phyloP scores from a whole-genome alignment of 2,113 vertebrate species.

The Chloropsis cyanopogon region DNA sequence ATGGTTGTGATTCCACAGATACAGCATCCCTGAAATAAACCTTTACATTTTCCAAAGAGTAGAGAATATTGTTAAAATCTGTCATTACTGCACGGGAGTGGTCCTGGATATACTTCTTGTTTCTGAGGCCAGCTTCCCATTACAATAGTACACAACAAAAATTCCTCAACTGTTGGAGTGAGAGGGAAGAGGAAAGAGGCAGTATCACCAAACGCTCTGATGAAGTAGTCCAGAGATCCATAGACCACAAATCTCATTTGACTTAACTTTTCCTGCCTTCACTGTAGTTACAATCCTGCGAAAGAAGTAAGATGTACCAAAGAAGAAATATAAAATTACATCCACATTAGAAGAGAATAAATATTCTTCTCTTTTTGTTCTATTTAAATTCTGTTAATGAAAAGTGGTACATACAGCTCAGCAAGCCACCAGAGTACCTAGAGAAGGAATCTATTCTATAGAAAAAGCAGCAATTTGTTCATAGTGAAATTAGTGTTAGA shows the following conservation, averaged over 20 bases:
- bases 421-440: neutral
- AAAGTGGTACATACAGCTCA: neutral
- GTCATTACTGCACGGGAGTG: neutral
- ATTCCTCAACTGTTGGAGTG: neutral
- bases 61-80: neutral
- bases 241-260: neutral
- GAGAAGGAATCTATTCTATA: neutral
- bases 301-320: neutral
- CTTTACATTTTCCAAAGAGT: neutral
- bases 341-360: neutral
- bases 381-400: neutral
- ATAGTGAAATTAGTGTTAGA: neutral
- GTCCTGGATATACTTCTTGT: neutral
- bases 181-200: neutral
- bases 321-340: neutral
- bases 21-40: fast-evolving
- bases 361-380: neutral
- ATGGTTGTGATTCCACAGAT: neutral
- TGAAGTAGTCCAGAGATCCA: neutral
- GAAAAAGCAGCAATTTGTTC: neutral
- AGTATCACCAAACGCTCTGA: neutral
- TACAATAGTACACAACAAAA: neutral
- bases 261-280: neutral
- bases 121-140: neutral
- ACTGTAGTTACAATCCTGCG: neutral